Evolutionary conservation across 2,888 invertebrate genomes (phyloP).

Genomic region (Apoda limacodes): DNA sequence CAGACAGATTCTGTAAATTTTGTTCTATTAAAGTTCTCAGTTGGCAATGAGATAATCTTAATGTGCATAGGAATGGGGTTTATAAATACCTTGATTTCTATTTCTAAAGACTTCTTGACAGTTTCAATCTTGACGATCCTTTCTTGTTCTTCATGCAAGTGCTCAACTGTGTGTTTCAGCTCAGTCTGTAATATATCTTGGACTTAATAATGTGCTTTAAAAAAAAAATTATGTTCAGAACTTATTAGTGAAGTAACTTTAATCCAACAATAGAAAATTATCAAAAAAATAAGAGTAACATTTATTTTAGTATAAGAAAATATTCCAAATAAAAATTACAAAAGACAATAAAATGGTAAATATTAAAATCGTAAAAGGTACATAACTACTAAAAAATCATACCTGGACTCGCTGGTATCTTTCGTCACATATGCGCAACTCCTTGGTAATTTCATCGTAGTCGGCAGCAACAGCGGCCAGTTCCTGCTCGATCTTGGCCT

Average conservation of each 20-base stretch:
- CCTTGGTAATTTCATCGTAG: slow-evolving; percentile 98
- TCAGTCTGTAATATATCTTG: slow-evolving; percentile 77
- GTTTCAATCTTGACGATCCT: slow-evolving; percentile 97
- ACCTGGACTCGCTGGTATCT: slow-evolving; percentile 92
- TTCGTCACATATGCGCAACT: slow-evolving; percentile 92
- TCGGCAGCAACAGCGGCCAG: slow-evolving; percentile 91
- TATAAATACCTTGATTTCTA: slow-evolving; percentile 85
- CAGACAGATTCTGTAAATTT: slow-evolving; percentile 80
- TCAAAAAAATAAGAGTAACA: not conserved
- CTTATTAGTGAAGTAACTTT: not conserved
- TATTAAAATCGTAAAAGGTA: not conserved
- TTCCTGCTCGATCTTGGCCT: slow-evolving; percentile 96
- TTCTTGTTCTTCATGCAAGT: slow-evolving; percentile 95
- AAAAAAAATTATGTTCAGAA: not conserved
- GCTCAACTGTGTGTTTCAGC: slow-evolving; percentile 93
- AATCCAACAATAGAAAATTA: not conserved
- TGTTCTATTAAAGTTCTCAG: not conserved
- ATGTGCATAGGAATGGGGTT: no score
- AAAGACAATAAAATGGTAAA: not conserved
- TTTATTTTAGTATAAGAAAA: not conserved
- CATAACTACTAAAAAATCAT: slow-evolving; percentile 18
- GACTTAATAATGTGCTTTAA: no score
- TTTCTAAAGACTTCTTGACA: slow-evolving; percentile 97
- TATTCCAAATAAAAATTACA: not conserved
- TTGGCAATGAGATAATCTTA: no score